phyloP scores from a whole-genome alignment of 1,140 invertebrate genomes.

The Cotesia vestalis region DNA sequence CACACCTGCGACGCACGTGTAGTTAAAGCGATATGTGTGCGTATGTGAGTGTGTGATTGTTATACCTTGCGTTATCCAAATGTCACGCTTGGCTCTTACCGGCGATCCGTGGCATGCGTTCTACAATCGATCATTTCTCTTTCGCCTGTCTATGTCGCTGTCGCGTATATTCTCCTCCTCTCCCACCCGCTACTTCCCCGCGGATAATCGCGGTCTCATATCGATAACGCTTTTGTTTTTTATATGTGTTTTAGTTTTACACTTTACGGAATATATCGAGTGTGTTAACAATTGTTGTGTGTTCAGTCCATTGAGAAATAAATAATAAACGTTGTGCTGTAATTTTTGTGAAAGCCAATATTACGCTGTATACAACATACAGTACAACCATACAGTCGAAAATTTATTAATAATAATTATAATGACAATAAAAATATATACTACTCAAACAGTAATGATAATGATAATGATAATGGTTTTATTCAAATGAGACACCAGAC shows the following conservation, averaged over 20 bases:
- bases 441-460: too few species aligned
- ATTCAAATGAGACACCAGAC: background rate
- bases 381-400: too few species aligned
- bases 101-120: slow-evolving; percentile 43
- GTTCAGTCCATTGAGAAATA: slow-evolving; percentile 9
- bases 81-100: slow-evolving; percentile 45
- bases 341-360: background rate
- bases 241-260: background rate
- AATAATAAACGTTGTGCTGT: background rate
- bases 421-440: background rate
- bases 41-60: slow-evolving; percentile 35
- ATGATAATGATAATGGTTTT: too few species aligned
- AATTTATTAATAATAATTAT: background rate
- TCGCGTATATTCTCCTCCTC: slow-evolving; percentile 32
- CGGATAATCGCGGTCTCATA: slow-evolving; percentile 27
- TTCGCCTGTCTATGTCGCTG: slow-evolving; percentile 33
- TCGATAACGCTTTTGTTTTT: slow-evolving; percentile 27
- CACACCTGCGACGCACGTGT: slow-evolving; percentile 38
- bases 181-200: background rate
- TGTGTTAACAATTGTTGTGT: background rate
- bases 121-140: slow-evolving; percentile 50
- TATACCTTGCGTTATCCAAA: slow-evolving; percentile 48
- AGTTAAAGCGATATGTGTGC: background rate
- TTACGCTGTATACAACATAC: too few species aligned
- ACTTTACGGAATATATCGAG: background rate